A percentile compares a stretch with the other conserved stretches of the same genome.
Conservation (phyloP, 2,113 vertebrate species). For the Embiotoca jacksoni region DNA sequence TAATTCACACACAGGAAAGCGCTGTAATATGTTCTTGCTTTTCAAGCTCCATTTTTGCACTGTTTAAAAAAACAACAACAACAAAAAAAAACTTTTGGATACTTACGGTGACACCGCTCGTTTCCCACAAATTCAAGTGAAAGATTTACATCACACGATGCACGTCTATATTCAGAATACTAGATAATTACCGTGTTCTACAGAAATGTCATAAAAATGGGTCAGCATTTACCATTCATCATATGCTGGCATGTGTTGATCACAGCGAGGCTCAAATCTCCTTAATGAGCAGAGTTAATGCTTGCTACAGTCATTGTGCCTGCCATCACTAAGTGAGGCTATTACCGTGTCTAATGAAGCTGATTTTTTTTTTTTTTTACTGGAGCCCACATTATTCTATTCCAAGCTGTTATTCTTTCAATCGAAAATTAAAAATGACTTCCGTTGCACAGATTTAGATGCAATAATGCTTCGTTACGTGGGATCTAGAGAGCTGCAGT, state of each 20-base stretch:
- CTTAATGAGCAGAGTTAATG: conserved; percentile 65
- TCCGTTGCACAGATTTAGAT: conserved; percentile 46
- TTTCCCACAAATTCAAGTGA: neutral
- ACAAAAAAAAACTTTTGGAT: neutral
- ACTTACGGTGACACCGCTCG: neutral
- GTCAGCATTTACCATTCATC: conserved; percentile 47
- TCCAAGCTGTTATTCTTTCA: conserved; percentile 56
- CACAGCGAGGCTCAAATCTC: conserved; percentile 50
- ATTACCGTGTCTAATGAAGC: conserved; percentile 60
- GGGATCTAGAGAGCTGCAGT: conserved; percentile 47
- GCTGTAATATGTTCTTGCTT: conserved; percentile 43
- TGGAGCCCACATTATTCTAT: conserved; percentile 54
- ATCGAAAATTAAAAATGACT: conserved; percentile 47
- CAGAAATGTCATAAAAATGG: conserved; percentile 37
- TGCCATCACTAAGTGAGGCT: conserved; percentile 57
- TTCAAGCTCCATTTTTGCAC: conserved; percentile 36
- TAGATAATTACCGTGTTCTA: conserved; percentile 31
- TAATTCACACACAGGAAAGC: conserved; percentile 41
- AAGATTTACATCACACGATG: conserved; percentile 1
- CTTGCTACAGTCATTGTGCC: conserved; percentile 50
- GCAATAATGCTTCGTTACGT: conserved; percentile 33
- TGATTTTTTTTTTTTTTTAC: conserved; percentile 48
- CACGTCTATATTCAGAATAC: conserved; percentile 14
- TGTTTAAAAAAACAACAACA: neutral
- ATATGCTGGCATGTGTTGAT: conserved; percentile 47